A percentile compares a stretch with the other conserved stretches of the same genome.
phyloP scores from a whole-genome alignment of 2,797 vertebrate species.

The Setipinna tenuifilis region DNA sequence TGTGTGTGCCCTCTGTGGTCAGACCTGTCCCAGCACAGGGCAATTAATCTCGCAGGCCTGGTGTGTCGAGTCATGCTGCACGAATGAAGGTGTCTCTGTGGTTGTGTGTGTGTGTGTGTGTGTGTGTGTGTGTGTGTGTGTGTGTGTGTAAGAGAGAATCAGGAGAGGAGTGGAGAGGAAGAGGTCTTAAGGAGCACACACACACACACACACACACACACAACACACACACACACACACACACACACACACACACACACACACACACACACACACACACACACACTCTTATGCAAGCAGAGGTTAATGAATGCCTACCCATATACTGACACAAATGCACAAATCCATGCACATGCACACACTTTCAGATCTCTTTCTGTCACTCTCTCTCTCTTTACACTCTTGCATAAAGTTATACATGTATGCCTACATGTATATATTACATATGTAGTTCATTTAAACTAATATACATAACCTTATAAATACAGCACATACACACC shows the following conservation, averaged over 20 bases:
- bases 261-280: neutral
- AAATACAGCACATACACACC: neutral
- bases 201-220: slow-evolving; percentile 17
- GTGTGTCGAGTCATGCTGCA: slow-evolving; percentile 56
- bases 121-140: neutral
- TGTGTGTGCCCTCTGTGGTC: slow-evolving; percentile 64
- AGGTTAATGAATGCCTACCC: slow-evolving; percentile 10
- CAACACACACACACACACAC: slow-evolving; percentile 18
- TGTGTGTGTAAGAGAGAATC: neutral
- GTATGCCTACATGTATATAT: too few species aligned
- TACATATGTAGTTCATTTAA: neutral
- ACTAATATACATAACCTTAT: neutral
- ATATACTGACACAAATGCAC: neutral
- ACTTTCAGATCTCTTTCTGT: neutral
- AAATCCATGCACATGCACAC: neutral
- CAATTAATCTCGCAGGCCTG: slow-evolving; percentile 71
- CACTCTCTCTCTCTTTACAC: neutral
- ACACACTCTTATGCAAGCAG: neutral
- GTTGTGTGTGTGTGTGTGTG: slow-evolving; percentile 5
- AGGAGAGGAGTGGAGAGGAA: neutral
- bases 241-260: slow-evolving; percentile 15
- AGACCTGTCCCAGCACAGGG: slow-evolving; percentile 61
- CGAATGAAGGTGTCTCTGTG: slow-evolving; percentile 48
- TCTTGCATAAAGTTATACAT: too few species aligned
- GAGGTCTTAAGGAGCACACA: neutral